Evolutionary conservation across 2,113 vertebrate species (phyloP).

Genomic region (Macrotus californicus): DNA sequence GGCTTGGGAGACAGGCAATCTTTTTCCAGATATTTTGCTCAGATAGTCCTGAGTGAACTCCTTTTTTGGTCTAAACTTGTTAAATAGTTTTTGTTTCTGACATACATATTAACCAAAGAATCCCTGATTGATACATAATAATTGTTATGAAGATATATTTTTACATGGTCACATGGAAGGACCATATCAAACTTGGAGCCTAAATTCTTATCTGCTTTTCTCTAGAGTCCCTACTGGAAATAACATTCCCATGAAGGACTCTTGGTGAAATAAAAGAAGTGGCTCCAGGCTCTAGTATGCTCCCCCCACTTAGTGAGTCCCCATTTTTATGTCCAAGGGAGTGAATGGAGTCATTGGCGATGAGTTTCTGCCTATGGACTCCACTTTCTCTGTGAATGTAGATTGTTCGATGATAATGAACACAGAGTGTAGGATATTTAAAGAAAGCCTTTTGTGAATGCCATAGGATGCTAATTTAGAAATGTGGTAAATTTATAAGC

Average conservation of each 20-base stretch:
- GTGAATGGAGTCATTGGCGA: not conserved
- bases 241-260: fast-evolving
- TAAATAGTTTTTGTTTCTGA: not conserved
- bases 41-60: not conserved
- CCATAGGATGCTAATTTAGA: not conserved
- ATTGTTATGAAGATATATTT: not conserved
- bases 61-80: not conserved
- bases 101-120: not conserved
- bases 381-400: not conserved
- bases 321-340: not conserved
- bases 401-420: not conserved
- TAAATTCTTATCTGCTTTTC: not conserved
- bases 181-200: not conserved
- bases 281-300: not conserved
- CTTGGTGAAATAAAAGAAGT: not conserved
- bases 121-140: not conserved
- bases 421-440: not conserved
- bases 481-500: not conserved
- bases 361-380: not conserved
- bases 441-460: not conserved
- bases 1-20: not conserved
- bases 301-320: not conserved
- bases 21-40: not conserved
- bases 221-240: not conserved
- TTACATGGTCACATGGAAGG: not conserved